phyloP scores from a whole-genome alignment of 92 coral and sea anemone species.

The Desmophyllum pertusum region DNA sequence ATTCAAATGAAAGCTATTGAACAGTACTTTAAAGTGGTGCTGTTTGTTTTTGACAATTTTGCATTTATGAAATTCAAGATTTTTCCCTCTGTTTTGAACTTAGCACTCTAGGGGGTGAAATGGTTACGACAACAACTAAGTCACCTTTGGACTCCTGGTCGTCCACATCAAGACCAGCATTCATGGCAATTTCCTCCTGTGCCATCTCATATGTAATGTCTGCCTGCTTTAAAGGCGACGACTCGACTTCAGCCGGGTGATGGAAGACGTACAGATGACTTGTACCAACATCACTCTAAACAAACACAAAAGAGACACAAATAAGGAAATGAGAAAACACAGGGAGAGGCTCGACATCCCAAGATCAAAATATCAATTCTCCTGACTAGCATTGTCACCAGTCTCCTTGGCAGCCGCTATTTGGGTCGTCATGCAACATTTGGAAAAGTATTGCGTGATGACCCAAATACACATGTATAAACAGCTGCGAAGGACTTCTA shows the following conservation, averaged over 20 bases:
- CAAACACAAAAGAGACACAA: background rate
- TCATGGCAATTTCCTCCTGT: constrained; percentile 94
- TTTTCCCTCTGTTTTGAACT: too few relatives aligned
- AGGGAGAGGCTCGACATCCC: background rate
- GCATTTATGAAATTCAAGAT: too few relatives aligned
- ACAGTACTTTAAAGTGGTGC: too few relatives aligned
- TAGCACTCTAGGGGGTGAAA: background rate
- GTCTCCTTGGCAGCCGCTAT: background rate
- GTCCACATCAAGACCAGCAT: constrained; percentile 87
- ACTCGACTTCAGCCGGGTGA: constrained; percentile 82
- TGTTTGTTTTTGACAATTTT: too few relatives aligned
- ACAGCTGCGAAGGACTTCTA: too few relatives aligned
- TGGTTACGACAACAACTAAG: too few relatives aligned
- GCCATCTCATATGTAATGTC: constrained; percentile 92
- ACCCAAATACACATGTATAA: too few relatives aligned
- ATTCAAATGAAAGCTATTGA: too few relatives aligned
- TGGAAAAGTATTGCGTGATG: background rate
- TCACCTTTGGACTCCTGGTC: constrained; percentile 64
- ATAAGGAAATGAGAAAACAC: background rate
- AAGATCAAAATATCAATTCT: too few relatives aligned
- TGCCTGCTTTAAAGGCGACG: constrained; percentile 64
- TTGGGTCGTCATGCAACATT: background rate
- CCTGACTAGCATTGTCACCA: background rate
- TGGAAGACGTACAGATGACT: constrained; percentile 92
- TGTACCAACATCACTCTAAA: constrained; percentile 89